phyloP scores from a whole-genome alignment of 2,888 invertebrate genomes.

The Coenonympha arcania region DNA sequence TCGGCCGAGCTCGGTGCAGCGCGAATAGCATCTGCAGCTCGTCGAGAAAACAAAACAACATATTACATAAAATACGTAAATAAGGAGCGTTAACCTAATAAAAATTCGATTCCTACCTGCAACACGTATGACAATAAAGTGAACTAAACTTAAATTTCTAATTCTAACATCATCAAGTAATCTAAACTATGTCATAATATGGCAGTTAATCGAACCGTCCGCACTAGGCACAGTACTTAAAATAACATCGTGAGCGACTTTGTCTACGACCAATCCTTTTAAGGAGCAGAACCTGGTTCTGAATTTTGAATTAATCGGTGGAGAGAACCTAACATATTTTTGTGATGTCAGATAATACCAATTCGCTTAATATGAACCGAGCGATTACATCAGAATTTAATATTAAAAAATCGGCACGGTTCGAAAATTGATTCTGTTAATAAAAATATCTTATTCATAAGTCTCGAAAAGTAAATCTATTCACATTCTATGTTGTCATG shows the following conservation, averaged over 20 bases:
- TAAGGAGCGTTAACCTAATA: constrained; percentile 50
- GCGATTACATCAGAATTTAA: constrained; percentile 10
- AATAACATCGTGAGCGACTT: constrained; percentile 46
- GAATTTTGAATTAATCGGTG: constrained; percentile 67
- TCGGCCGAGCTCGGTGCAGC: constrained; percentile 41
- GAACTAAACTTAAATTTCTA: constrained; percentile 61
- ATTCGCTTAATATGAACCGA: constrained; percentile 8
- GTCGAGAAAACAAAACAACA: constrained; percentile 35
- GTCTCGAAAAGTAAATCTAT: constrained; percentile 60
- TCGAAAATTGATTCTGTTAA: constrained; percentile 22
- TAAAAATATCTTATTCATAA: constrained; percentile 41
- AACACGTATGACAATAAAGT: constrained; percentile 60
- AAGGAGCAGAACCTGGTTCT: constrained; percentile 60
- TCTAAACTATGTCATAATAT: constrained; percentile 73
- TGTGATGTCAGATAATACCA: constrained; percentile 20
- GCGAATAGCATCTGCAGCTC: constrained; percentile 39
- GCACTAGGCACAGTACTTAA: constrained; percentile 59
- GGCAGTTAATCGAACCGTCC: constrained; percentile 73
- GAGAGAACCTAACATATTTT: constrained; percentile 45
- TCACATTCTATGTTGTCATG: constrained; percentile 53
- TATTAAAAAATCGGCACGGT: constrained; percentile 20
- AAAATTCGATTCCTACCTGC: constrained; percentile 65
- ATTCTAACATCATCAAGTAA: constrained; percentile 60
- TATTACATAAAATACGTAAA: constrained; percentile 43
- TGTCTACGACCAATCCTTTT: constrained; percentile 46